Evolutionary conservation across 2,888 invertebrate species (phyloP), one percentile per base, ranked within the genome.

Genomic region (Lepidocyrtoides sp.): DNA sequence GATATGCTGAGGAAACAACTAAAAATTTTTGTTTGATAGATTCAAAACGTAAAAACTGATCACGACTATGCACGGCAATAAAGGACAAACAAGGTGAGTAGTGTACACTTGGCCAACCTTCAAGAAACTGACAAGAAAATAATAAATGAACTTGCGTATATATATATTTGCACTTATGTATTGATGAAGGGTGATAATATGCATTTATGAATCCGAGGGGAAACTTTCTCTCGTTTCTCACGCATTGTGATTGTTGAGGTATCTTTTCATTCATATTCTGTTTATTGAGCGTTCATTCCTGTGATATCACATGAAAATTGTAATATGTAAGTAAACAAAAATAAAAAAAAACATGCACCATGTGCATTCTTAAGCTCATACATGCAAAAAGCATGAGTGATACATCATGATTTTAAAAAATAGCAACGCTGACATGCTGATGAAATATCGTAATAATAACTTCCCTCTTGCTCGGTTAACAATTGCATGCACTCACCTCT

Each of bases 201-300:
- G n/a, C 20, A 14, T 82, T 82, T 60, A 72, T 20, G 69, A 57
- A 75, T 48, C 66, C 51, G 60, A 69, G 14, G 79, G 23, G 48
- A 87, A 87, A 87, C 87, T 87, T 87, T 87, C 87, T 87, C 87
- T 79, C 51, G 51, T 60, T 87, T 87, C 79, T 85, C 85, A 85
- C 85, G 85, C 85, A 72, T 41, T 85, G 54, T 75, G 85, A 75
- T 41, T 81, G 81, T 32, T 77, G 32, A 77, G 1, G 72, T 72
- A 44, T 41, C 44, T 44, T 3, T 44, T 10, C 12, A 4, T n/a
- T 36, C 17, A n/a, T 17, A 32, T 36, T 36, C 36, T 17, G 32
- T 17, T 36, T 36, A 36, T 36, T 69, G 32, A 63, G 60, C 60
- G 60, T 69, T 69, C 66, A 69, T 32, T 69, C 66, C n/a, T n/a